Evolutionary conservation across 2,113 vertebrate genomes (phyloP), one percentile per base, ranked within the genome.

Genomic region (Nansenia antarctica): DNA sequence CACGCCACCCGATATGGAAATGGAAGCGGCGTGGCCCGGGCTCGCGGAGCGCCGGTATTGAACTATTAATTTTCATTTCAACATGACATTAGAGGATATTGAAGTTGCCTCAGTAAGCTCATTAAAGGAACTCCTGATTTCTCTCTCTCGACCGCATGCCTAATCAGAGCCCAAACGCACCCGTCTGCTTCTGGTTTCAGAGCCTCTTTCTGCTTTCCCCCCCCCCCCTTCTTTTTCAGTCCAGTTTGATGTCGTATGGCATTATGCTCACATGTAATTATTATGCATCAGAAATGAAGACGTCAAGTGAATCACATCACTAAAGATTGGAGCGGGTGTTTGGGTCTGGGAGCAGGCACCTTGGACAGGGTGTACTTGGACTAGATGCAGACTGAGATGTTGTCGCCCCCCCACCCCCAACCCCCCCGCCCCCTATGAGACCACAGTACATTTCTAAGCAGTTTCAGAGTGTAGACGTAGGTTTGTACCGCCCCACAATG

Each of bases 31-130:
- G 60, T 85, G 74, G 87, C 81, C 84, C 76, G 77, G 62, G 70
- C 85, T 82, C 83, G 76, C 77, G 57, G 86, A 9, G 49, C 11
- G 55, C 55, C 27, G 70, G 78, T 85, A 90, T 87, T 91, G 88
- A 88, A 86, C 90, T 90, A 90, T 89, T 90, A 82, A 86, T 90
- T 92, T 92, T 92, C 88, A 90, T 92, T 92, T 91, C 88, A 87
- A 87, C 88, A 86, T 92, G 90, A 92, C 90, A 89, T 91, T 86
- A 82, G 74, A 88, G 88, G 86, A 89, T 89, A 90, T 91, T 85
- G 89, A 90, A 90, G 86, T 87, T 90, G 87, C 87, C 89, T 90
- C 79, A 82, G 80, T 78, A 85, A 84, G 80, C 87, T 92, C 85
- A 86, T 90, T 90, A 79, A 53, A 74, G 73, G 66, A 66, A 79